Evolutionary conservation across 2,113 vertebrate genomes (phyloP).

Genomic region (Osmerus mordax): DNA sequence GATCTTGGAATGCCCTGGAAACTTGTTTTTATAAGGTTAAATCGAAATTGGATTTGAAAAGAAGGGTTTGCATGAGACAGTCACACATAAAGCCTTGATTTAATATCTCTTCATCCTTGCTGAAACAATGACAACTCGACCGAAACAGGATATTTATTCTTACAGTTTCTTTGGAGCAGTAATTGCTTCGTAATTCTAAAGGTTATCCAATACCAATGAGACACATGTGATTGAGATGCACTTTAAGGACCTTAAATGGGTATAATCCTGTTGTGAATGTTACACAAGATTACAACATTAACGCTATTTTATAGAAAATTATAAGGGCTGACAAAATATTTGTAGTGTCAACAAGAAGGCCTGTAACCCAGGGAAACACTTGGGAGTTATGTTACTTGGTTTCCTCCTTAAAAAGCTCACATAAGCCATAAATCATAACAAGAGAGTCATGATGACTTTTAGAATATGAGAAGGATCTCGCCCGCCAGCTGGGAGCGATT

Average conservation of each 20-base stretch:
- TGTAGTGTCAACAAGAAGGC: too few relatives aligned
- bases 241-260: too few relatives aligned
- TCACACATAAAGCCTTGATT: background rate
- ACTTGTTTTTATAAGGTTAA: conserved; percentile 1
- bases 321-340: too few relatives aligned
- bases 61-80: background rate
- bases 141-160: background rate
- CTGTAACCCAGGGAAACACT: too few relatives aligned
- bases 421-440: conserved; percentile 16
- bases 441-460: conserved; percentile 27
- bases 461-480: background rate
- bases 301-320: too few relatives aligned
- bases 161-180: background rate
- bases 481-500: too few relatives aligned
- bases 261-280: too few relatives aligned
- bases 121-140: background rate
- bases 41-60: background rate
- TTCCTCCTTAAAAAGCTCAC: conserved; percentile 25
- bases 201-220: conserved; percentile 1
- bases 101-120: background rate
- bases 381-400: conserved; percentile 3
- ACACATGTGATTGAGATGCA: background rate
- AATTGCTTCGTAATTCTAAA: background rate
- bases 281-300: too few relatives aligned
- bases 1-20: conserved; percentile 11